Percentiles rank a stretch among this genome's conserved stretches.
Conservation (phyloP, 2,113 vertebrate genomes). For the Gymnogyps californianus region DNA sequence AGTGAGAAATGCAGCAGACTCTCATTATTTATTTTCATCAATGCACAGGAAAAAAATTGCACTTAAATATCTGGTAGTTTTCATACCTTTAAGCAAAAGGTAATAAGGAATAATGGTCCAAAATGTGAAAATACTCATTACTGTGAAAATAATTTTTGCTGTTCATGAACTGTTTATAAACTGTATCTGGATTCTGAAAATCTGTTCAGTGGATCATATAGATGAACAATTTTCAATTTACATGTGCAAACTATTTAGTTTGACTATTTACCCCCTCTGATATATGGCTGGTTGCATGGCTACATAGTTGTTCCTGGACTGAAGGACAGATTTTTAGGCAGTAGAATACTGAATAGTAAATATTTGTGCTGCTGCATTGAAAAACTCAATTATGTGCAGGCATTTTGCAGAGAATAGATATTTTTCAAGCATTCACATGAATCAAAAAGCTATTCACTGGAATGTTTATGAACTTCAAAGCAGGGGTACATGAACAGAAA, state of each 20-base stretch:
- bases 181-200: neutral
- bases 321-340: neutral
- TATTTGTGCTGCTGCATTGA: constrained; percentile 43
- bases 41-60: neutral
- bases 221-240: constrained; percentile 19
- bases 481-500: constrained; percentile 29
- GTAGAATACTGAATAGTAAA: constrained; percentile 40
- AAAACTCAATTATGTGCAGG: constrained; percentile 45
- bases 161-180: neutral
- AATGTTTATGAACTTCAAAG: constrained; percentile 57
- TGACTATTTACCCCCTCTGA: neutral
- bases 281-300: neutral
- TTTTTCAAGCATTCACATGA: constrained; percentile 56
- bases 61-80: neutral
- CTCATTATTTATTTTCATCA: neutral
- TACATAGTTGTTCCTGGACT: neutral
- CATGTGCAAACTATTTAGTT: neutral
- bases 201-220: neutral
- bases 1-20: neutral
- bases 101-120: neutral
- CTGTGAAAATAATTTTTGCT: neutral
- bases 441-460: constrained; percentile 61
- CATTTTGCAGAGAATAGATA: constrained; percentile 46
- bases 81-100: neutral
- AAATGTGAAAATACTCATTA: neutral